Evolutionary conservation across 2,797 vertebrate species (phyloP), one percentile per base, ranked within the genome.

Genomic region (Threskiornis aethiopicus): DNA sequence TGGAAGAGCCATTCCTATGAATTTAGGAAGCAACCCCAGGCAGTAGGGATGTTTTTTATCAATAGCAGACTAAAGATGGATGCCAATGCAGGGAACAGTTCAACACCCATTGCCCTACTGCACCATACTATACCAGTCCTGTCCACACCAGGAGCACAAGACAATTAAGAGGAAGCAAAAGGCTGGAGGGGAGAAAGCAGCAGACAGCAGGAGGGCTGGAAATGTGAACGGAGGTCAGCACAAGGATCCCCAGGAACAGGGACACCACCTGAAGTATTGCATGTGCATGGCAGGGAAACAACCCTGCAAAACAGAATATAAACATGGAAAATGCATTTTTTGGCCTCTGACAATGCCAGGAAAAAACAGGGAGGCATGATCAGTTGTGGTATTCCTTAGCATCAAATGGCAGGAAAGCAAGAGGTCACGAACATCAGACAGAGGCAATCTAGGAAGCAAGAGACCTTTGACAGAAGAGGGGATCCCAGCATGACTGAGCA

Each of bases 61-160:
- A 90, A 14, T 42, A 22, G n/a, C 58, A 91, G 44, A 31, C 51
- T 46, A 57, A 15, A 81, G 10, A 51, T 21, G 9, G 31, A 59
- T 52, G 41, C 24, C 6, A 39, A 78, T 10, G 55, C 28, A 67
- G 25, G 22, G 71, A 39, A 62, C n/a, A 46, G 52, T 44, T 69
- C n/a, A 94, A 69, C 16, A 79, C 64, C 15, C n/a, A 37, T 6
- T 49, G 37, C n/a, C 28, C 59, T 83, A 14, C 33, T 58, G n/a
- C 44, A 54, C 28, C 1, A 0, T n/a, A 25, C 25, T 39, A 39
- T 5, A 39, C 16, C 1, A 0, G 26, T 26, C 9, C 31, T 47
- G 67, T 44, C 49, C 39, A 51, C 16, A 47, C 10, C 46, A 93
- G 31, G 25, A 77, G 16, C 42, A 44, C 35, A 47, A 66, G 25